Conservation (phyloP, 1,140 invertebrate genomes). For the Scaptomyza graminum region DNA sequence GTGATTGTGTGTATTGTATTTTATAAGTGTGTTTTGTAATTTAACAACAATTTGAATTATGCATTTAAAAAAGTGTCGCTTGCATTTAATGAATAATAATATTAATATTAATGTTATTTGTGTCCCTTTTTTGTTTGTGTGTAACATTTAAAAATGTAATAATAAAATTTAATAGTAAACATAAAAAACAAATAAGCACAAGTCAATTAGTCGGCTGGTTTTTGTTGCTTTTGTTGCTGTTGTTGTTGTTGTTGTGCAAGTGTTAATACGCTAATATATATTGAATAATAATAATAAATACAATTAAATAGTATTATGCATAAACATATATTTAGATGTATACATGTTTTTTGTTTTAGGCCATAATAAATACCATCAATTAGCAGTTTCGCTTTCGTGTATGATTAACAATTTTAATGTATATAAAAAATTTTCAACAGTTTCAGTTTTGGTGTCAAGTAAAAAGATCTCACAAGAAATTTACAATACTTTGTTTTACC, state of each 20-base stretch:
- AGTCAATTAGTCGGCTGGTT: slow-evolving; percentile 53
- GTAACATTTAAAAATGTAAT: slow-evolving; percentile 77
- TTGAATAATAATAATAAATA: slow-evolving; percentile 71
- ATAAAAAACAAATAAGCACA: slow-evolving; percentile 79
- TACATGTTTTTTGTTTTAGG: slow-evolving; percentile 47
- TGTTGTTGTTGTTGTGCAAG: slow-evolving; percentile 57
- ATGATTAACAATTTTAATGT: slow-evolving; percentile 70
- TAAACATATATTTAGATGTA: slow-evolving; percentile 19
- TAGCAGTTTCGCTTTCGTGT: slow-evolving; percentile 65
- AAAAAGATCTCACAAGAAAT: slow-evolving; percentile 80
- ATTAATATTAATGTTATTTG: slow-evolving; percentile 54
- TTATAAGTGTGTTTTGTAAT: slow-evolving; percentile 4
- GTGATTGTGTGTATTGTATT: slow-evolving; percentile 26
- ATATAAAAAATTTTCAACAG: slow-evolving; percentile 81
- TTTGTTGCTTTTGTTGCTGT: slow-evolving; percentile 4
- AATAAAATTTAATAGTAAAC: slow-evolving; percentile 62
- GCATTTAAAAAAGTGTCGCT: slow-evolving; percentile 10
- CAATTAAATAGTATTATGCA: slow-evolving; percentile 67
- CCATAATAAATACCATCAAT: slow-evolving; percentile 77
- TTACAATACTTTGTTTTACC: slow-evolving; percentile 74
- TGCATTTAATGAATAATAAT: slow-evolving; percentile 24
- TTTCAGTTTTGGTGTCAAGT: slow-evolving; percentile 80
- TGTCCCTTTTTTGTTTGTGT: slow-evolving; percentile 55
- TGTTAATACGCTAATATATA: slow-evolving; percentile 73
- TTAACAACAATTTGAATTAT: slow-evolving; percentile 65